phyloP scores from a whole-genome alignment of 2,113 vertebrate genomes.

The Pimephales promelas region DNA sequence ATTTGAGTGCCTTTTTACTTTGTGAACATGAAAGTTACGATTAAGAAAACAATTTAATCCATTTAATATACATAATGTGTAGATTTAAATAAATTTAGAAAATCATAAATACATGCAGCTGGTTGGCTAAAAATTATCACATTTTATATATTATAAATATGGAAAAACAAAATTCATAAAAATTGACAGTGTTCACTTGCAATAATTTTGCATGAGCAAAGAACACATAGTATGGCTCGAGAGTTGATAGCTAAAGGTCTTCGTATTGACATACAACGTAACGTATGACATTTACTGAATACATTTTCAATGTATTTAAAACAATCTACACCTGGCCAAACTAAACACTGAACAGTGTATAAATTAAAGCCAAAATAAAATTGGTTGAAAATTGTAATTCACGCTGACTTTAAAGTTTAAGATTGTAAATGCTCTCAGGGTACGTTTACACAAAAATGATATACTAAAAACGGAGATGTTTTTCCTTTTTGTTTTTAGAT shows the following conservation, averaged over 20 bases:
- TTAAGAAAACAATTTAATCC: neutral
- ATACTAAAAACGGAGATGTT: too few relatives aligned
- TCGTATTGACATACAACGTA: neutral
- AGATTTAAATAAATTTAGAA: neutral
- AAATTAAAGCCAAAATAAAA: neutral
- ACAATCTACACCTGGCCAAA: neutral
- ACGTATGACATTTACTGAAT: neutral
- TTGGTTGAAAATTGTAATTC: neutral
- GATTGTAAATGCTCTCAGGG: neutral
- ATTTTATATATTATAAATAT: slow-evolving; percentile 3
- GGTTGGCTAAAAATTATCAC: neutral
- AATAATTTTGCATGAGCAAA: slow-evolving; percentile 8
- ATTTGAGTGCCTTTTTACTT: neutral
- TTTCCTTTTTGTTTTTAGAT: too few relatives aligned
- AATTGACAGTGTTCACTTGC: neutral
- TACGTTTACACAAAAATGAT: too few relatives aligned
- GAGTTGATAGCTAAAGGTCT: slow-evolving; percentile 2
- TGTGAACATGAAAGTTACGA: neutral
- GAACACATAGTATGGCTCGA: slow-evolving; percentile 1
- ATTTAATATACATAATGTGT: slow-evolving; percentile 9
- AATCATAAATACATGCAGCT: slow-evolving; percentile 13
- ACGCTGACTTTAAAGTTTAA: neutral
- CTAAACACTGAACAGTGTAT: neutral
- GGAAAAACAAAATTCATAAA: neutral
- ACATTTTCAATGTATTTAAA: too few relatives aligned